Evolutionary conservation across 2,888 invertebrate genomes (phyloP).

Genomic region (Linyphia triangularis): DNA sequence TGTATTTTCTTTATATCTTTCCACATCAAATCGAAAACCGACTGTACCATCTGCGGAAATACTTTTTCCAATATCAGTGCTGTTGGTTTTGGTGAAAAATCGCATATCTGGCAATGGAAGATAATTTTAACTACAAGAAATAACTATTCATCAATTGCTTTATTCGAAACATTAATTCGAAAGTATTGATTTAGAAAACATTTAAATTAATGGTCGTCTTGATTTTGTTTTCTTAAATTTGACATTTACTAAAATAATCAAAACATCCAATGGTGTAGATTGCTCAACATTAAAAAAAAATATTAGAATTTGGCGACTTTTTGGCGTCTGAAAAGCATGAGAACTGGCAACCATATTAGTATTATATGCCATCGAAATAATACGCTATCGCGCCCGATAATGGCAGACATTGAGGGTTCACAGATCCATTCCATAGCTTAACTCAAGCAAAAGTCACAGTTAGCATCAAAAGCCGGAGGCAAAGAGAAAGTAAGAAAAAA

Average conservation of each 20-base stretch:
- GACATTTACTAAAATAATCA: too few species aligned
- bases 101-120: too few species aligned
- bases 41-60: not conserved
- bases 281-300: too few species aligned
- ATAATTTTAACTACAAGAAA: too few species aligned
- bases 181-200: too few species aligned
- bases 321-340: not conserved
- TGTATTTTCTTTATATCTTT: not conserved
- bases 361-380: conserved; percentile 23
- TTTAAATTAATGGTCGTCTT: too few species aligned
- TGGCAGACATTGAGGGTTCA: conserved; percentile 28
- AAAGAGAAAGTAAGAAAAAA: not conserved
- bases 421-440: not conserved
- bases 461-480: conserved; percentile 8
- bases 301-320: too few species aligned
- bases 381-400: conserved; percentile 16
- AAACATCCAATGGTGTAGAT: too few species aligned
- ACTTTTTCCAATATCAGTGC: not conserved
- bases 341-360: not conserved
- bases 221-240: too few species aligned
- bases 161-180: too few species aligned
- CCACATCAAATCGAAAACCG: not conserved
- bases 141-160: too few species aligned
- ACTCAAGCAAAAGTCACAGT: conserved; percentile 9
- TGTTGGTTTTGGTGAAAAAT: not conserved